phyloP scores from a whole-genome alignment of 2,888 invertebrate genomes.

The Selenia dentaria region DNA sequence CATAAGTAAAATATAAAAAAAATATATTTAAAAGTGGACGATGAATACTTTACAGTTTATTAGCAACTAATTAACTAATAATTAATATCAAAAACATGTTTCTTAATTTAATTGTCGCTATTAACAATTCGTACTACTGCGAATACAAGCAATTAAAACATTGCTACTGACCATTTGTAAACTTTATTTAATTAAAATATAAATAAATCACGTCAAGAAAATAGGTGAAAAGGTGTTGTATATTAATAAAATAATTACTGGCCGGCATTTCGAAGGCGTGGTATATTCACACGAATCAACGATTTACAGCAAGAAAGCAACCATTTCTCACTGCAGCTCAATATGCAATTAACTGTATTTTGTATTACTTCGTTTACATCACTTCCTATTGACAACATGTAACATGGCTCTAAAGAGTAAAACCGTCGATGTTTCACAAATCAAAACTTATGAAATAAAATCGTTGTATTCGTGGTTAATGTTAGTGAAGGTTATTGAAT shows the following conservation, averaged over 20 bases:
- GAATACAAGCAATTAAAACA: conserved; percentile 22
- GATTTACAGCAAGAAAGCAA: conserved; percentile 58
- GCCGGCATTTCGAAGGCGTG: conserved; percentile 62
- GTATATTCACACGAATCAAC: conserved; percentile 67
- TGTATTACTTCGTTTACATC: neutral
- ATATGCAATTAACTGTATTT: conserved; percentile 4
- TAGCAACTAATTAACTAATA: too few species aligned
- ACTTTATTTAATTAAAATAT: conserved; percentile 58
- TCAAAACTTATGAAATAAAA: neutral
- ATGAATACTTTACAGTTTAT: too few species aligned
- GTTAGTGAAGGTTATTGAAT: conserved; percentile 24
- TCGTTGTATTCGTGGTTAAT: conserved; percentile 3
- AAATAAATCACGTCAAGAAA: conserved; percentile 62
- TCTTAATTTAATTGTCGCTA: too few species aligned
- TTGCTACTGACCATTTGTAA: conserved; percentile 44
- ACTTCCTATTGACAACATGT: neutral
- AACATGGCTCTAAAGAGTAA: neutral
- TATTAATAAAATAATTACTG: conserved; percentile 79
- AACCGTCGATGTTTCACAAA: neutral
- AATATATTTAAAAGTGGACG: too few species aligned
- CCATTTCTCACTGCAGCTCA: conserved; percentile 1
- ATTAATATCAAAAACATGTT: too few species aligned
- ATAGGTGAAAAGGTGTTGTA: conserved; percentile 68
- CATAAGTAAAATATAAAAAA: too few species aligned
- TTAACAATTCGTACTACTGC: too few species aligned